Percentiles rank a stretch among this genome's conserved stretches.
These are phyloP conservation scores for Notothenia rossii DNA, from an alignment of 2,113 vertebrate genomes.

Conservation along the genomic window DNA sequence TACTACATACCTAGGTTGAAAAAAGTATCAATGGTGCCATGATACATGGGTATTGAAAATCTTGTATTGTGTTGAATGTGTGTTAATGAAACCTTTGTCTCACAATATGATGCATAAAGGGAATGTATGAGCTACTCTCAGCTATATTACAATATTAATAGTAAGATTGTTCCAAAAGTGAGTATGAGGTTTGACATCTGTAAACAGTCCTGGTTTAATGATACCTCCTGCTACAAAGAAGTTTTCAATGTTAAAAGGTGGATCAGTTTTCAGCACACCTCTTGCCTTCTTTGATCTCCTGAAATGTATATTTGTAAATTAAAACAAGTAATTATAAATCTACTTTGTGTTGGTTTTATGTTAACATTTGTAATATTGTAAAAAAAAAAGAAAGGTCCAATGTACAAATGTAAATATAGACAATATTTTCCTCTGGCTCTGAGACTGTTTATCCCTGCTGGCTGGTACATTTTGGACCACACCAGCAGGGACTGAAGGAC, in stretches of 20 bases:
- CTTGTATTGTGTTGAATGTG: no score
- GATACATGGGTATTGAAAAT: no score
- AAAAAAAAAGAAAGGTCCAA: no score
- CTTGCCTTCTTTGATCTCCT: conserved; percentile 1
- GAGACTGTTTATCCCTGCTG: conserved; percentile 57
- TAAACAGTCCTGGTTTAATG: not conserved
- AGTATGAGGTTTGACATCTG: no score
- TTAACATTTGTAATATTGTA: not conserved
- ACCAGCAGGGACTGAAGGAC: conserved; percentile 69
- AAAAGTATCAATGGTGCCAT: no score
- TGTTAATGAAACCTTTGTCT: no score
- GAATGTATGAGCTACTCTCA: no score
- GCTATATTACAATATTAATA: no score
- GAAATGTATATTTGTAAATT: conserved; percentile 13
- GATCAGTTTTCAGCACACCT: not conserved
- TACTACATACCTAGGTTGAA: no score
- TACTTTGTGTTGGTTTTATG: not conserved
- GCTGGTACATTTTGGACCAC: conserved; percentile 55
- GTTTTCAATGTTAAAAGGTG: not conserved
- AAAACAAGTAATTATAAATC: not conserved
- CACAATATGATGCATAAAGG: no score
- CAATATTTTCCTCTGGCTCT: conserved; percentile 40
- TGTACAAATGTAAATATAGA: not conserved
- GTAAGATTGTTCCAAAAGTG: no score
- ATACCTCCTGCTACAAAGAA: not conserved